Base-by-base conservation (phyloP, 2,888 invertebrate genomes). In the Bibio marci region DNA sequence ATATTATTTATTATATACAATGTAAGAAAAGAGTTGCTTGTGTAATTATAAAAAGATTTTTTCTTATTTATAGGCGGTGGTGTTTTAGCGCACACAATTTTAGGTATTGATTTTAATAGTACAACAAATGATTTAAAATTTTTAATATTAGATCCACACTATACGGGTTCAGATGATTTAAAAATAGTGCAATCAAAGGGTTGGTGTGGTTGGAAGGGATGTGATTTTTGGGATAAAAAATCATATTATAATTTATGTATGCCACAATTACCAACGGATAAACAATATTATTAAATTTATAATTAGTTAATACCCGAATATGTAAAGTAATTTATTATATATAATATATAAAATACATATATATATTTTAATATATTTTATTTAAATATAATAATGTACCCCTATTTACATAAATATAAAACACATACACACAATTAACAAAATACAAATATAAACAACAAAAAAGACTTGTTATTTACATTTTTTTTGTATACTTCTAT, bases 61-160 rank as follows among this genome's bases (percentile, higher is more conserved):
- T n/a, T n/a, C n/a, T 10, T 49, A 53, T 33, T 52, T 87, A 90
- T n/a, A 28, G 13, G 92, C 53, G 98, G 98, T 17, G 97, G 95
- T 46, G 90, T 92, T 28, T 65, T 95, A 50, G 98, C 98, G 2
- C 97, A 99, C 57, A 99, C 98, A 33, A 95, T 98, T 48, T 66
- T 99, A 40, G 98, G 98, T 2, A 78, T 98, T 2, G 85, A 88
- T 55, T 87, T 80, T 55, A 81, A 90, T 58, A 71, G 78, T 32
- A 65, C 68, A 14, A 79, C 80, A 10, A 83, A 82, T 15, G 80
- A 85, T 44, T 71, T 82, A 0, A 80, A 80, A 50, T 98, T 90
- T 63, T 71, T 99, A n/a, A 86, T 99, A 49, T 66, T 99, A 30
- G 98, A 99, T 67, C 98, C 98, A 0, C 98, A 99, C 63, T 99